phyloP scores from a whole-genome alignment of 2,888 invertebrate genomes.

The Calameuta pallipes region DNA sequence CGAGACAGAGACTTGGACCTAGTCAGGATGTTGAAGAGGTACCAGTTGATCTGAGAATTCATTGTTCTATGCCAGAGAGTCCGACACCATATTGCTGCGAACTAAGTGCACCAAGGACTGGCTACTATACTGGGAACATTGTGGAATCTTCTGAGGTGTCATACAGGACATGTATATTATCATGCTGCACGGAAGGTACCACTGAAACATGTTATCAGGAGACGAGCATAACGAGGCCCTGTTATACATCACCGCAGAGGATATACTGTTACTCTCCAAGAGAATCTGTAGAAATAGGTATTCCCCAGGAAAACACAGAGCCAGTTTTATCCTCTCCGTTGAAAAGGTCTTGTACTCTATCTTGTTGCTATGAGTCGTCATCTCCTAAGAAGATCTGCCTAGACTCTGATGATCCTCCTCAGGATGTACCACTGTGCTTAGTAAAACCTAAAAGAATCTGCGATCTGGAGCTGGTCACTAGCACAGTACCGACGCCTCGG shows the following conservation, averaged over 20 bases:
- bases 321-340: conserved; percentile 16
- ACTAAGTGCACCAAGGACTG: conserved; percentile 31
- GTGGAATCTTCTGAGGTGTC: conserved; percentile 29
- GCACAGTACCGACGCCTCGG: conserved; percentile 46
- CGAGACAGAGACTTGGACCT: conserved; percentile 62
- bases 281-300: conserved; percentile 36
- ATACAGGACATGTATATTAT: conserved; percentile 40
- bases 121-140: conserved; percentile 34
- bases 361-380: conserved; percentile 50
- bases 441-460: conserved; percentile 58
- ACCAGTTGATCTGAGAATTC: conserved; percentile 56
- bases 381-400: conserved; percentile 45
- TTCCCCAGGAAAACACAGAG: conserved; percentile 7
- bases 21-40: conserved; percentile 49
- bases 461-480: conserved; percentile 46
- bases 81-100: conserved; percentile 44
- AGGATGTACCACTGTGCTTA: conserved; percentile 65
- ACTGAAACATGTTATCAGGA: conserved; percentile 39
- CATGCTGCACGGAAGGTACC: conserved; percentile 47
- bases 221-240: conserved; percentile 34
- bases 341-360: conserved; percentile 44
- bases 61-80: conserved; percentile 36
- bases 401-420: conserved; percentile 48
- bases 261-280: conserved; percentile 49
- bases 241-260: conserved; percentile 40